These are phyloP conservation scores for Procambarus clarkii DNA, from an alignment of 1,140 invertebrate species.

Conservation along the genomic window DNA sequence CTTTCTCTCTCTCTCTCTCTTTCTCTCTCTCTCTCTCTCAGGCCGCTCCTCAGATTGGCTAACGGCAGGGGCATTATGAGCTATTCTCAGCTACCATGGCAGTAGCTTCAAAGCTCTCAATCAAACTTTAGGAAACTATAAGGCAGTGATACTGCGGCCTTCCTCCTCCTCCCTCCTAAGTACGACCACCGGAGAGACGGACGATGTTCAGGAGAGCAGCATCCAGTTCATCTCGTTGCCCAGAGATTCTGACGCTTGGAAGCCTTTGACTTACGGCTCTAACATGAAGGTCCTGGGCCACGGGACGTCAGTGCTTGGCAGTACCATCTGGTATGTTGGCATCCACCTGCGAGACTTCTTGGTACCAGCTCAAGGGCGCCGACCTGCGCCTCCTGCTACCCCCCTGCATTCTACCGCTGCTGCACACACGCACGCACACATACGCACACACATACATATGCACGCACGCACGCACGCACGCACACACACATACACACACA, in stretches of 20 bases:
- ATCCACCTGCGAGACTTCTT: background rate
- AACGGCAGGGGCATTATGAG: conserved; percentile 22
- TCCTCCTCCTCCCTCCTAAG: background rate
- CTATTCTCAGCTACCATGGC: background rate
- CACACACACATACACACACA: conserved; percentile 12
- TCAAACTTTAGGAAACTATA: background rate
- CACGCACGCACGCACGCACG: background rate
- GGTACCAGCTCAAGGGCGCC: conserved; percentile 5
- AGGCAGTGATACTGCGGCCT: background rate
- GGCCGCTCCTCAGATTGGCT: conserved; percentile 10
- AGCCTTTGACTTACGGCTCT: conserved; percentile 35
- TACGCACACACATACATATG: too few species aligned
- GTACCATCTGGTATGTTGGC: conserved; percentile 41
- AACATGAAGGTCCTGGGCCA: conserved; percentile 5
- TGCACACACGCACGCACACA: background rate
- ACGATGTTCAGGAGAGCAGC: background rate
- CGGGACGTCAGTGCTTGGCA: conserved; percentile 34
- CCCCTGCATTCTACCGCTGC: background rate
- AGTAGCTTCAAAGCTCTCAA: background rate
- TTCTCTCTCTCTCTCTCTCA: background rate
- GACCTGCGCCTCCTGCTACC: background rate
- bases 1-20: too few species aligned
- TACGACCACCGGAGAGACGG: too few species aligned
- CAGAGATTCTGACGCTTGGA: conserved; percentile 22
- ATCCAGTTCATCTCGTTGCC: background rate